phyloP scores from a whole-genome alignment of 30 jellyfish, hydroid and myxozoan genomes.

The Hydractinia echinata region DNA sequence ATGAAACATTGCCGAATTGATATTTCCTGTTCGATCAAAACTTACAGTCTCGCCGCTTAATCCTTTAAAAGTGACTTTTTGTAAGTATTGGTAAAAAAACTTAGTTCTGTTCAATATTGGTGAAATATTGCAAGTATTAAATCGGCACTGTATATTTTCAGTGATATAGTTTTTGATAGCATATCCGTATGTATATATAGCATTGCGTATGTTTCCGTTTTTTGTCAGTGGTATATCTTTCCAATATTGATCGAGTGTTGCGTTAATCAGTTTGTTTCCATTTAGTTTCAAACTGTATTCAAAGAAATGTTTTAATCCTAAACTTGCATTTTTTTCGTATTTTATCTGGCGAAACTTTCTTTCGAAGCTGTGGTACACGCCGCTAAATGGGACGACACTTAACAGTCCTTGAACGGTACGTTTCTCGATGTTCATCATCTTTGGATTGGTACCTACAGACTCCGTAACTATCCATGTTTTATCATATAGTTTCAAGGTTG shows the following conservation, averaged over 20 bases:
- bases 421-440: background rate
- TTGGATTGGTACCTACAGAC: background rate
- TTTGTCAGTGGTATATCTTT: conserved; percentile 3
- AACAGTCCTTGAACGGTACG: conserved; percentile 1
- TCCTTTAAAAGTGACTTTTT: background rate
- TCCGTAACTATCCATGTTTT: conserved; percentile 21
- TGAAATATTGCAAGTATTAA: background rate
- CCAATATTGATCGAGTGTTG: conserved; percentile 12
- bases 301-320: background rate
- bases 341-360: background rate
- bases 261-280: background rate
- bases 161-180: background rate
- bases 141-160: background rate
- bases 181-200: background rate
- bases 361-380: conserved; percentile 1
- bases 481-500: background rate
- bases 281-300: conserved; percentile 3
- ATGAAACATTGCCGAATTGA: conserved; percentile 6
- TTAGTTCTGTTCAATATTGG: background rate
- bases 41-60: background rate
- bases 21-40: conserved; percentile 18
- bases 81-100: conserved; percentile 14
- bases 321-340: background rate
- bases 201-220: conserved; percentile 1
- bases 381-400: conserved; percentile 12